phyloP scores from a whole-genome alignment of 2,888 invertebrate species.

The Schrankia costaestrigalis region DNA sequence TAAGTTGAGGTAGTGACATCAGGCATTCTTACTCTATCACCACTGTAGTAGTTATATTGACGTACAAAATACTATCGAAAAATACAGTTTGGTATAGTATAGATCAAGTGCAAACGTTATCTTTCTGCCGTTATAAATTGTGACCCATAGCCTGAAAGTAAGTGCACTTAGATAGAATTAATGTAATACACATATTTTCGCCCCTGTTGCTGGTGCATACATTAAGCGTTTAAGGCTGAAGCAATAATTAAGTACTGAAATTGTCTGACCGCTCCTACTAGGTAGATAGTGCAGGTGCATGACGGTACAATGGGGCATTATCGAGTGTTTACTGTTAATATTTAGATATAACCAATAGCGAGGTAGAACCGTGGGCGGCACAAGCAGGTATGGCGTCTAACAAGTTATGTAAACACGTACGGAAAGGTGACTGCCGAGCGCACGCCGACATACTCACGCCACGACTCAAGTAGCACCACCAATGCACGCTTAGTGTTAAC shows the following conservation, averaged over 20 bases:
- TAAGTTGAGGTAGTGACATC: no score
- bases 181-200: no score
- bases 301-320: constrained; percentile 54
- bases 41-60: no score
- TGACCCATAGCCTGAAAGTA: no score
- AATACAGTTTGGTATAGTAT: no score
- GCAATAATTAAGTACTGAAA: constrained; percentile 28
- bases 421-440: constrained; percentile 47
- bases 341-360: constrained; percentile 53
- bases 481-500: constrained; percentile 44
- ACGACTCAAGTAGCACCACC: constrained; percentile 57
- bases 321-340: constrained; percentile 62
- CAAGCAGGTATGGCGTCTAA: constrained; percentile 58
- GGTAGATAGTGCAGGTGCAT: constrained; percentile 53
- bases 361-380: constrained; percentile 55
- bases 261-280: constrained; percentile 14
- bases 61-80: no score
- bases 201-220: background rate
- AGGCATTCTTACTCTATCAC: no score
- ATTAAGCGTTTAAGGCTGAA: constrained; percentile 15
- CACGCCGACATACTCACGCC: constrained; percentile 42
- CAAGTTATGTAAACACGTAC: constrained; percentile 70
- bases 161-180: no score
- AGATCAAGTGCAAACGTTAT: no score
- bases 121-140: no score